Evolutionary conservation across 2,888 invertebrate genomes (phyloP), one percentile per base, ranked within the genome.

Genomic region (Lasioglossum figueresi): DNA sequence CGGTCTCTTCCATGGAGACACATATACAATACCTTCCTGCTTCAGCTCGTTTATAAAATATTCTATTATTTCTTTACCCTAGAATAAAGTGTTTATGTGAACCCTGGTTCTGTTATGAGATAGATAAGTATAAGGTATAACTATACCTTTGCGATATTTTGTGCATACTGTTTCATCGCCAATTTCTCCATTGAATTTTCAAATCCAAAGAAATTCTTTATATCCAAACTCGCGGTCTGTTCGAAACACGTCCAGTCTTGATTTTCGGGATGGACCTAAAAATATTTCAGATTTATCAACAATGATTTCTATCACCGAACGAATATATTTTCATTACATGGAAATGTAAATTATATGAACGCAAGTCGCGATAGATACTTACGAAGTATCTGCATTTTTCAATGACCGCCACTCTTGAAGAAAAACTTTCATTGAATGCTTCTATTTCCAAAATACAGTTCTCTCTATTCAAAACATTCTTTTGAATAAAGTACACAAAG

Each of bases 221-320:
- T 98, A 95, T 99, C 99, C 83, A 99, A 96, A 90, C 97, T 97
- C 37, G 99, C 99, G 80, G 97, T 97, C 95, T 99, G 99, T 95
- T 99, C 99, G 95, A 99, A 99, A 94, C 99, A 99, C 1, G 99
- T 99, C 99, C 99, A 99, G 71, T 98, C 97, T 0, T 97, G 95
- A 95, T 99, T 99, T 93, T 99, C 99, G 0, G 99, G 98, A 95
- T 99, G 99, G 23, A 98, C 97, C 98, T 98, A 93, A 10, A 93
- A 87, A 77, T 4, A 43, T 56, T 34, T 31, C 5, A 16, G 4
- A 23, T 78, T 52, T 10, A 19, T 40, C 19, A 68, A 37, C 8
- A 16, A 23, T 48, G 10, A 12, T 16, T 19, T 31, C 27, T 5
- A 63, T 63, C 59, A 63, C 5, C 0, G 1, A 59, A 59, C 4